Conservation (phyloP, 1,140 invertebrate species). For the Probaryconus sp. region DNA sequence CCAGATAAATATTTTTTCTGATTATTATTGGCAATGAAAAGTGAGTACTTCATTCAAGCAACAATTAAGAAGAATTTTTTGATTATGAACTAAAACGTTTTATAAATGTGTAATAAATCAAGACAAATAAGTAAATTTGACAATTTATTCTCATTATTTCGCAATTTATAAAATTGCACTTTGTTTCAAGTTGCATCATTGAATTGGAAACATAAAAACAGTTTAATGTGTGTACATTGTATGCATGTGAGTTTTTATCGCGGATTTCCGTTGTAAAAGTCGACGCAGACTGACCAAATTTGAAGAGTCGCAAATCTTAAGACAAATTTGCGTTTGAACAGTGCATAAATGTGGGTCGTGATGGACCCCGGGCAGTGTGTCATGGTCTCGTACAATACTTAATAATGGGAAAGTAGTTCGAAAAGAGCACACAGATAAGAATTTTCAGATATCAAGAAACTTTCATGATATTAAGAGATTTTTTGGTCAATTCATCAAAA, state of each 20-base stretch:
- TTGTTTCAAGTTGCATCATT: constrained; percentile 10
- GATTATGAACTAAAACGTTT: no score
- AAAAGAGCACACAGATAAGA: constrained; percentile 13
- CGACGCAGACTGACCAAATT: constrained; percentile 38
- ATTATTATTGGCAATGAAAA: constrained; percentile 21
- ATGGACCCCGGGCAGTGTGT: constrained; percentile 69
- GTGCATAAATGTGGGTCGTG: constrained; percentile 64
- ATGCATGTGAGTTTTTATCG: neutral
- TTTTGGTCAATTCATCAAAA: no score
- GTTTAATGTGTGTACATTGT: constrained; percentile 4
- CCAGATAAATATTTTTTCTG: constrained; percentile 3
- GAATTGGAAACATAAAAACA: neutral
- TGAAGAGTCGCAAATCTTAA: constrained; percentile 42
- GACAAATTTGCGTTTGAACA: constrained; percentile 27
- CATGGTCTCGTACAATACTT: constrained; percentile 58
- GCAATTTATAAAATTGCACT: no score
- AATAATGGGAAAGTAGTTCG: constrained; percentile 69
- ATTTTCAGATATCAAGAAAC: constrained; percentile 5
- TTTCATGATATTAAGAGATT: no score
- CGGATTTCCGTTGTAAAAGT: constrained; percentile 13
- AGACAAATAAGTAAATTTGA: no score
- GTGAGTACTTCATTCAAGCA: neutral
- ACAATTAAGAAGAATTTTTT: no score
- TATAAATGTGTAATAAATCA: no score
- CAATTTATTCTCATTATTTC: no score